phyloP scores from a whole-genome alignment of 2,888 invertebrate species.

The Acanthosepion pharaonis region DNA sequence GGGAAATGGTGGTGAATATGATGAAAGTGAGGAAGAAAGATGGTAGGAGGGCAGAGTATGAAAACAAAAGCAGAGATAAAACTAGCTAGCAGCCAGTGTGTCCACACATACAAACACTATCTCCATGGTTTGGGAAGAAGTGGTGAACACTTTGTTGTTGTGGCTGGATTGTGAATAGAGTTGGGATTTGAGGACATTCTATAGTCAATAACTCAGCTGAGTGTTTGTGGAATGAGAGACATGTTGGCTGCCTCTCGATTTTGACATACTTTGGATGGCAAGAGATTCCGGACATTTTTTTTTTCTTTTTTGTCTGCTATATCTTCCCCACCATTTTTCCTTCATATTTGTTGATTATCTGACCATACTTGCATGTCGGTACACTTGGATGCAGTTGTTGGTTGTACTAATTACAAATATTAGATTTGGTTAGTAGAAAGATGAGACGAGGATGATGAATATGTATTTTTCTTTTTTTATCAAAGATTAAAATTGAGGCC shows the following conservation, averaged over 20 bases:
- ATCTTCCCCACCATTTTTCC: neutral
- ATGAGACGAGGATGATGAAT: neutral
- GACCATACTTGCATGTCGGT: neutral
- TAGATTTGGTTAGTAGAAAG: neutral
- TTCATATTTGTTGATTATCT: neutral
- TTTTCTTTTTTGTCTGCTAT: neutral
- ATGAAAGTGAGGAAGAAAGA: neutral
- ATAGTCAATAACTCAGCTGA: neutral
- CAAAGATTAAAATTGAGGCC: neutral
- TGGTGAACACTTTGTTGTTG: neutral
- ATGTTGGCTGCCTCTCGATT: neutral
- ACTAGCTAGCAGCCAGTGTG: neutral
- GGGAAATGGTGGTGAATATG: too few relatives aligned
- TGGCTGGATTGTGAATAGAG: neutral
- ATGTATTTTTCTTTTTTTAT: neutral
- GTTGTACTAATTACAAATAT: neutral
- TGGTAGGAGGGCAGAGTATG: neutral
- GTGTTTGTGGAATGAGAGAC: conserved; percentile 33
- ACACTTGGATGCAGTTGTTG: neutral
- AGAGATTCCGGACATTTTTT: neutral
- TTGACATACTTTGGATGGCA: conserved; percentile 9
- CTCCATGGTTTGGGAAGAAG: neutral
- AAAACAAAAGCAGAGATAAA: neutral
- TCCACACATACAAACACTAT: neutral
- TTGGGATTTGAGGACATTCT: neutral